phyloP scores from a whole-genome alignment of 2,113 vertebrate genomes.

The Lanius ludovicianus region DNA sequence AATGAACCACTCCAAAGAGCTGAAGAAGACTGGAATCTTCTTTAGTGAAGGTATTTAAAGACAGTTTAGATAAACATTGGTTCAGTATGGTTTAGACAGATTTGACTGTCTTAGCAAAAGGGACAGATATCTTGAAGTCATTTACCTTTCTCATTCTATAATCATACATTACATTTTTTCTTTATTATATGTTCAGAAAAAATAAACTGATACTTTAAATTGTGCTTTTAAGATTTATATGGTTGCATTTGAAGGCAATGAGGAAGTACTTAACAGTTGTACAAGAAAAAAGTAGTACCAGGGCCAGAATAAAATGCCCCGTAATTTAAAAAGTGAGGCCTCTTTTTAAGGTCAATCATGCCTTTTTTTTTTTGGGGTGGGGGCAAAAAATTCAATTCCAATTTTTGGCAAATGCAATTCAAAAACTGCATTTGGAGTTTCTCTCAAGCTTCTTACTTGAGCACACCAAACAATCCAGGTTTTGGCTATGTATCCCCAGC shows the following conservation, averaged over 20 bases:
- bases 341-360: not conserved
- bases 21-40: not conserved
- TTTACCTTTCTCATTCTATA: not conserved
- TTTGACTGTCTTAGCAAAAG: not conserved
- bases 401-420: not conserved
- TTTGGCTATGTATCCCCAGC: not conserved
- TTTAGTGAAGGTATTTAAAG: not conserved
- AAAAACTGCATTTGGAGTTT: not conserved
- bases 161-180: not conserved
- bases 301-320: not conserved
- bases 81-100: not conserved
- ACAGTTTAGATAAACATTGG: not conserved
- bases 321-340: not conserved
- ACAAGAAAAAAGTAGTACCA: not conserved
- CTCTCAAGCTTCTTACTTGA: not conserved
- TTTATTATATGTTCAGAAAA: not conserved
- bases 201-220: not conserved
- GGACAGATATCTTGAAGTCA: not conserved
- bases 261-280: not conserved
- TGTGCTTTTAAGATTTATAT: not conserved
- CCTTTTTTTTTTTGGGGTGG: not conserved
- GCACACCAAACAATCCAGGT: not conserved
- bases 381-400: not conserved
- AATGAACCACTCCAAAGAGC: not conserved
- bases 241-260: not conserved